Evolutionary conservation across 1,140 invertebrate genomes (phyloP), one percentile per base, ranked within the genome.

Genomic region (Berghia stephanieae): DNA sequence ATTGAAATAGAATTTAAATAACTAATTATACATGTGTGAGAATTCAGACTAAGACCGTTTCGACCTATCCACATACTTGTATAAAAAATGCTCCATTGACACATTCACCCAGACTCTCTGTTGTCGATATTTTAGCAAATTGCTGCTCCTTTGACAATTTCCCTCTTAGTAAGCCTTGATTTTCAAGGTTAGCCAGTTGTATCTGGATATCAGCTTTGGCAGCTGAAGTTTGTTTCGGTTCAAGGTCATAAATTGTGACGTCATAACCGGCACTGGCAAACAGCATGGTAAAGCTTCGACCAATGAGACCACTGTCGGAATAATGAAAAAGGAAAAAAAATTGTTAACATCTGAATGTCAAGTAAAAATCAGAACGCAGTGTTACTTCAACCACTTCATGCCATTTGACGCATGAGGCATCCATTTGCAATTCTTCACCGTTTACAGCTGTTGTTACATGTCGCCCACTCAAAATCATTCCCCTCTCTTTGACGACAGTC

Each of bases 271-370:
- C 95, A n/a, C 94, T 93, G 0, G 96, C 96, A 90, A 97, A 99
- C 3, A 98, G 89, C 96, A 98, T 98, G 0, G 96, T 93, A 95
- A 96, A 99, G 83, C 95, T 97, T 71, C 94, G 92, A 10, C 96
- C 97, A 80, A 99, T 97, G 31, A 98, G 90, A 4, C 97, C 97
- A 89, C 96, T 97, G 75, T n/a, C 82, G 18, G 42, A 36, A 71
- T 57, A 13, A 5, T 2, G 68, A 63, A 42, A 10, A 36, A 57
- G 44, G 8, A 63, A 34, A 27, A 16, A 73, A 73, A 34, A n/a
- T n/a, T n/a, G n/a, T n/a, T n/a, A n/a, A n/a, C n/a, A n/a, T n/a
- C n/a, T n/a, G n/a, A n/a, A n/a, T n/a, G n/a, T n/a, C n/a, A n/a
- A n/a, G n/a, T n/a, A n/a, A n/a, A n/a, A n/a, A n/a, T n/a, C n/a